phyloP scores from a whole-genome alignment of 2,797 vertebrate species.

The Odontamblyopus lacepedii region DNA sequence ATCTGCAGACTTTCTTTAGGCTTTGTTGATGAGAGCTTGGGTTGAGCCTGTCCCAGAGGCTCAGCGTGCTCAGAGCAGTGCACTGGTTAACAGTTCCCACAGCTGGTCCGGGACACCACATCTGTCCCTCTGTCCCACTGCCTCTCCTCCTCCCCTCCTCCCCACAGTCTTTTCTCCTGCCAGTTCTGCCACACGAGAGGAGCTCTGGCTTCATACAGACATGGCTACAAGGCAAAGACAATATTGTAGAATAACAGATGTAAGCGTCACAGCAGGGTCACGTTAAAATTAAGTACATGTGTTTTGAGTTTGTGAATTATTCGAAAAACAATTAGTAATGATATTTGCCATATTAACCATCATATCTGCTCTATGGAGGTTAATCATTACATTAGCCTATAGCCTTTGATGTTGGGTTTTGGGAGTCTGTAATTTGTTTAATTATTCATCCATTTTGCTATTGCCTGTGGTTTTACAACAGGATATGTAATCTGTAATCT shows the following conservation, averaged over 20 bases:
- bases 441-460: too few species aligned
- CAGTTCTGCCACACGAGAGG: slow-evolving; percentile 34
- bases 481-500: too few species aligned
- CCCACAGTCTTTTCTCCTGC: slow-evolving; percentile 33
- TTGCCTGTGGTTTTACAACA: too few species aligned
- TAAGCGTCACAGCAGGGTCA: slow-evolving; percentile 56
- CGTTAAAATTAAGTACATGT: neutral
- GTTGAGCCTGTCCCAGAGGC: slow-evolving; percentile 35
- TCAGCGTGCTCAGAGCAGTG: slow-evolving; percentile 50
- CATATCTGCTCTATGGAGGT: too few species aligned
- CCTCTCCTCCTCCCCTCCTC: slow-evolving; percentile 27
- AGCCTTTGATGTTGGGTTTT: too few species aligned
- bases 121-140: slow-evolving; percentile 55
- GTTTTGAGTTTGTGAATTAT: neutral
- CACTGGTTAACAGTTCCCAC: slow-evolving; percentile 55
- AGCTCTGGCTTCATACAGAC: slow-evolving; percentile 38
- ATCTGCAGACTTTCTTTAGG: slow-evolving; percentile 1
- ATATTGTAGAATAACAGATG: slow-evolving; percentile 29
- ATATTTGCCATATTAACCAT: too few species aligned
- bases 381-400: too few species aligned
- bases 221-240: slow-evolving; percentile 53
- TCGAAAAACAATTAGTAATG: neutral
- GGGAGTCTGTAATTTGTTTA: too few species aligned
- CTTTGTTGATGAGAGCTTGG: slow-evolving; percentile 34
- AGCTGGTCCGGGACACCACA: slow-evolving; percentile 51